These are phyloP conservation scores for Catharus ustulatus DNA, from an alignment of 2,797 vertebrate genomes.

Conservation along the genomic window DNA sequence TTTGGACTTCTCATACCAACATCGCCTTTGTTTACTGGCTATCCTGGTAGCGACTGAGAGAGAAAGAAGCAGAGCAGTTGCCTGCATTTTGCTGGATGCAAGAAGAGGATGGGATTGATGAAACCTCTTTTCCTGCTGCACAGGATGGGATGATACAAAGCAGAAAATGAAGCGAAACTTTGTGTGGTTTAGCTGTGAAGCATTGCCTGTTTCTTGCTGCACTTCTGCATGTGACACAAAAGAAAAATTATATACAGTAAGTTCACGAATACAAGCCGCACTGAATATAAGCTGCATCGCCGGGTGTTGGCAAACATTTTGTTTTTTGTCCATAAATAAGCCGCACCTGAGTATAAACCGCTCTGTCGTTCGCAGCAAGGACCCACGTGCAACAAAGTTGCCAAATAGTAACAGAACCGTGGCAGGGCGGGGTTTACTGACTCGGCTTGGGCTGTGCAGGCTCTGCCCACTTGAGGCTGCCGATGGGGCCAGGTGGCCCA, in stretches of 20 bases:
- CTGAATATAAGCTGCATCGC: too few relatives aligned
- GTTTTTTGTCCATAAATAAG: too few relatives aligned
- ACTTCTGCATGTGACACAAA: not conserved
- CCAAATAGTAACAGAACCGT: too few relatives aligned
- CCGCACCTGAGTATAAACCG: too few relatives aligned
- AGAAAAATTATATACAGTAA: not conserved
- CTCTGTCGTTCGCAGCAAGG: too few relatives aligned
- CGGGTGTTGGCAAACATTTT: too few relatives aligned
- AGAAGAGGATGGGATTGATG: not conserved
- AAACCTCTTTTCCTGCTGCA: not conserved
- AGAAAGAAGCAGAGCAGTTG: not conserved
- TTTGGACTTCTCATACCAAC: not conserved
- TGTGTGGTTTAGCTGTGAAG: not conserved
- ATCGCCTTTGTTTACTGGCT: rapidly evolving
- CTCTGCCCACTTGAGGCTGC: too few relatives aligned
- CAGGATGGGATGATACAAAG: not conserved
- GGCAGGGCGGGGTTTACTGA: too few relatives aligned
- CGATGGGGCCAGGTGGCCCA: too few relatives aligned
- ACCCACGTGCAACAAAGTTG: too few relatives aligned
- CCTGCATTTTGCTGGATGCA: not conserved
- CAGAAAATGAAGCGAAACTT: not conserved
- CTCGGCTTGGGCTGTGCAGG: too few relatives aligned
- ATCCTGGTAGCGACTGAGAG: not conserved
- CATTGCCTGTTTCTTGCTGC: not conserved
- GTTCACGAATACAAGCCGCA: too few relatives aligned